These are phyloP conservation scores for Drosophila mercatorum DNA, from an alignment of 2,888 invertebrate genomes.

Conservation along the genomic window DNA sequence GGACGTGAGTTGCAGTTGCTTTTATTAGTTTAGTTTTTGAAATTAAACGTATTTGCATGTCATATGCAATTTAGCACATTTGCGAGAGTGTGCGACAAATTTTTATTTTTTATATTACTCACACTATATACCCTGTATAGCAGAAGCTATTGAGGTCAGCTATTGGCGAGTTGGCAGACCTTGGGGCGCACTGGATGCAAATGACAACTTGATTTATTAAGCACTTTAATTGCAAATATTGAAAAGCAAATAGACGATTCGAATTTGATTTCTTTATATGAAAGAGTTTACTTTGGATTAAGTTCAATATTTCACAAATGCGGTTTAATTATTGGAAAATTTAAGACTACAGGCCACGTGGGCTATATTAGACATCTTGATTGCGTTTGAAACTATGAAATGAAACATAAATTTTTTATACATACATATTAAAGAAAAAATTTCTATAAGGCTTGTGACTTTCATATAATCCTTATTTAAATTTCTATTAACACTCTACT, in stretches of 20 bases:
- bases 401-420: too few species aligned
- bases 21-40: slow-evolving; percentile 79
- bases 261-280: not conserved
- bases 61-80: slow-evolving; percentile 60
- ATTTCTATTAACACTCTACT: too few species aligned
- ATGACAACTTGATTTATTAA: slow-evolving; percentile 1
- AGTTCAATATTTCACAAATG: too few species aligned
- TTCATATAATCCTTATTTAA: too few species aligned
- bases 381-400: too few species aligned
- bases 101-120: slow-evolving; percentile 16
- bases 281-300: too few species aligned
- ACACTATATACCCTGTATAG: slow-evolving; percentile 9
- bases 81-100: slow-evolving; percentile 36
- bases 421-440: too few species aligned
- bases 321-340: too few species aligned
- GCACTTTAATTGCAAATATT: not conserved
- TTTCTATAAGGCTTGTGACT: too few species aligned
- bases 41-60: slow-evolving; percentile 79
- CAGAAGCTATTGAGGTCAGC: not conserved
- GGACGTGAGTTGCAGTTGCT: slow-evolving; percentile 37
- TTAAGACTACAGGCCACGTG: too few species aligned
- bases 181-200: not conserved
- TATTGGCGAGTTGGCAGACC: not conserved
- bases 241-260: not conserved
- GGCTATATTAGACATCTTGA: too few species aligned